Base-by-base conservation (phyloP, 2,797 vertebrate species). In the Poeciliopsis gracilis region DNA sequence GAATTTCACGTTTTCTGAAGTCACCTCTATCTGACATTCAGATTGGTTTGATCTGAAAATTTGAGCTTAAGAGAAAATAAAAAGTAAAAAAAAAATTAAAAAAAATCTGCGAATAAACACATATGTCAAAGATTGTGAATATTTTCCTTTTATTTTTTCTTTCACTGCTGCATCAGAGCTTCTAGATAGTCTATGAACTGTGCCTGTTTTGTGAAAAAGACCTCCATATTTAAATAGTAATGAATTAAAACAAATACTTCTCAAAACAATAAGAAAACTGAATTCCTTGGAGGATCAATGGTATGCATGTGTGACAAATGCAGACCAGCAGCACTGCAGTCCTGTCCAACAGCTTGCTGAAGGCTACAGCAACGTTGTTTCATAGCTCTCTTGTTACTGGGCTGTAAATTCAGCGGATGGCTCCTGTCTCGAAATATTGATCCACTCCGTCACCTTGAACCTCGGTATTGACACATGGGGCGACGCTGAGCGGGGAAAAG, bases 391-490 rank as follows among this genome's bases (percentile, higher is more conserved):
- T 97, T 97, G 97, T 98, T 98, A 98, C 97, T 96, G 96, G 96
- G 97, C 98, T 97, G 97, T 99, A 98, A 99, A 99, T 99, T 96
- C 97, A 97, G 96, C 95, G 97, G 97, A 98, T 98, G 97, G 96
- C 96, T 98, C 96, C 97, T 98, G 98, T 98, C 97, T 96, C 94
- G 95, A 90, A 0, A 96, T 99, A 99, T 99, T 95, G 98, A 99
- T 99, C 97, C 95, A 83, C 93, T 87, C 90, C 96, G 97, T 99
- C 98, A 99, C 98, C 98, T 99, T 99, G 98, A 99, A 98, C 97
- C 97, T 98, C 96, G 94, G 97, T 99, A 99, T 99, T 98, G 98
- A 99, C 97, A 98, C 97, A 97, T 97, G 96, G 97, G 97, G 97
- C 95, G 95, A 87, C 93, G 93, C 95, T 89, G 95, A 96, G 97